These are phyloP conservation scores for Tenthredo amoena DNA, from an alignment of 2,888 invertebrate species.

Conservation along the genomic window DNA sequence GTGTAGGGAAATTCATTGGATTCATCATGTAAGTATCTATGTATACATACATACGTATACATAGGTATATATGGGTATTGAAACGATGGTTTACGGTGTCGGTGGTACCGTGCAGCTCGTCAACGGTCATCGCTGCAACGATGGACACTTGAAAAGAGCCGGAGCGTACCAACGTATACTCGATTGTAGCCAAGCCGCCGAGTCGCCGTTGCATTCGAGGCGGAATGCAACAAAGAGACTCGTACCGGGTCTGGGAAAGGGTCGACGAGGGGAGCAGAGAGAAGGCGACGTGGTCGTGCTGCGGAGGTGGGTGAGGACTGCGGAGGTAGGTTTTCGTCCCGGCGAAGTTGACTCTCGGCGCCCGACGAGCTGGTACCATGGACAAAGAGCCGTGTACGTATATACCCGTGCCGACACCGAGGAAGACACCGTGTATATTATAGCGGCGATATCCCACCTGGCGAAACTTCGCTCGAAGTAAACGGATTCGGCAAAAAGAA, in stretches of 20 bases:
- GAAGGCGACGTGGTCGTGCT: background rate
- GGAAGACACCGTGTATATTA: background rate
- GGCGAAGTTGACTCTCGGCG: constrained; percentile 27
- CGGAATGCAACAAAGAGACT: constrained; percentile 70
- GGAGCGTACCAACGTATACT: constrained; percentile 20
- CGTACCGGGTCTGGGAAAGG: constrained; percentile 41
- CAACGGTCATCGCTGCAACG: constrained; percentile 3
- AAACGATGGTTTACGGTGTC: background rate
- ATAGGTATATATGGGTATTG: too few relatives aligned
- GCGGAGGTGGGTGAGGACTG: constrained; percentile 6
- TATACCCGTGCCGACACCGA: background rate
- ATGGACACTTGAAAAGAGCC: constrained; percentile 35
- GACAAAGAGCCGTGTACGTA: constrained; percentile 26
- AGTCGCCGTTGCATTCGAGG: constrained; percentile 62
- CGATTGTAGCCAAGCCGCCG: constrained; percentile 47
- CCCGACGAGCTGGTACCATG: constrained; percentile 27
- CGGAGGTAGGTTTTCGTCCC: constrained; percentile 44
- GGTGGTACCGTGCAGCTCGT: constrained; percentile 19
- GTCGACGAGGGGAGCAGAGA: constrained; percentile 20
- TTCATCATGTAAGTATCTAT: background rate
- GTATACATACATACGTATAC: background rate
- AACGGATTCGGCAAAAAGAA: background rate
- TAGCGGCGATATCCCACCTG: background rate
- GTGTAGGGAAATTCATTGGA: background rate
- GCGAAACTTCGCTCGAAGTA: background rate